Base-by-base conservation (phyloP, 1,140 invertebrate genomes). In the Andricus grossulariae region DNA sequence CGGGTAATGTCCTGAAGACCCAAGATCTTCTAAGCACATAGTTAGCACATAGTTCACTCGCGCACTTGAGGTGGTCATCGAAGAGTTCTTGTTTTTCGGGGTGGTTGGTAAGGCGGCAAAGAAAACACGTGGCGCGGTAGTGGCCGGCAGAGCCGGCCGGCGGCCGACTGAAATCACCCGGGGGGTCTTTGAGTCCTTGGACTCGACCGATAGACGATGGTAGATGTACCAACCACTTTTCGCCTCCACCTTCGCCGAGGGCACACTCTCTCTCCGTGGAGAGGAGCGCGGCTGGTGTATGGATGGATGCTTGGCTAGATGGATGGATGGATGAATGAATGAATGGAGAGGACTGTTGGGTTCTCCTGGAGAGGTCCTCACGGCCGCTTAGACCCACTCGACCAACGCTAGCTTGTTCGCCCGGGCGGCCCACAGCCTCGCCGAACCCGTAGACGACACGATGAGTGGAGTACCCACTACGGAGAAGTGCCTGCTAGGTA, bases 341-440 rank as follows among this genome's bases (percentile, higher is more conserved):
- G 88, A 88, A 91, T 89, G 88, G 88, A 91, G 89, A 91, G 90
- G 89, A 91, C 90, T 90, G 89, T 91, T 88, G 88, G 90, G 88
- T 87, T 90, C 88, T 89, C 89, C 87, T 91, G 90, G 90, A 91
- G 90, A 91, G 90, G 90, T 90, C 90, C 90, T 91, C 89, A 90
- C 90, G 85, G 86, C 90, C 90, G 90, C 90, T 91, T 91, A 91
- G 87, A 91, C 86, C 90, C 90, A 91, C 90, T 91, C 88, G 85
- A 91, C 87, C 85, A 84, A 82, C 83, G 70, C 72, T 76, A 60
- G 80, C 80, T 74, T 75, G 77, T 72, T 77, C 77, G 75, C 71
- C 78, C 81, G 75, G 78, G 54, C 79, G 75, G 83, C 83, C 82
- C 82, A 79, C 80, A 81, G 79, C 79, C 81, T 81, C 78, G 82